Conservation (phyloP, 2,797 vertebrate species). For the Galago senegalensis region DNA sequence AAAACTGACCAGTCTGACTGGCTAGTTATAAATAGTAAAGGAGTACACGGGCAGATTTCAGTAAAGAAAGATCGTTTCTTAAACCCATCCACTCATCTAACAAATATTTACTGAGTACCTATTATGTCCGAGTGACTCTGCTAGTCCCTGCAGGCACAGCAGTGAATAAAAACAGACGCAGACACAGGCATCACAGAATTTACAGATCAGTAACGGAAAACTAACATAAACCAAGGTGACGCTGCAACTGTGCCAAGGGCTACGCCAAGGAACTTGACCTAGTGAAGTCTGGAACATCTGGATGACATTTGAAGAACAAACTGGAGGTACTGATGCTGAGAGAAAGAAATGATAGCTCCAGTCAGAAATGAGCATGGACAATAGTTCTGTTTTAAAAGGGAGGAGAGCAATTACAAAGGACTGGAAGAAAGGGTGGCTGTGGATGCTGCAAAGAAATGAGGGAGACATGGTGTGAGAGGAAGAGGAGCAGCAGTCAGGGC, state of each 20-base stretch:
- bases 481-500: background rate
- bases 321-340: background rate
- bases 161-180: background rate
- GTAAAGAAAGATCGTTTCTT: background rate
- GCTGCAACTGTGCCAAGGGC: background rate
- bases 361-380: background rate
- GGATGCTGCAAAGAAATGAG: background rate
- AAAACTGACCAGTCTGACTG: background rate
- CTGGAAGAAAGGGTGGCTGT: background rate
- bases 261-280: background rate
- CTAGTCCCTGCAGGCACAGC: background rate
- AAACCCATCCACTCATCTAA: background rate
- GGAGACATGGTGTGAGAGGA: background rate
- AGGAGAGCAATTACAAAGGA: background rate
- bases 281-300: background rate
- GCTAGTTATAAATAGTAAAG: background rate
- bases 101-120: background rate
- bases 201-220: background rate
- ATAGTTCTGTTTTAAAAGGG: background rate
- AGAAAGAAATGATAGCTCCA: background rate
- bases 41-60: background rate
- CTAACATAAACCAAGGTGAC: background rate
- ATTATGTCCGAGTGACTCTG: background rate
- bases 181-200: background rate
- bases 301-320: background rate